Conservation (phyloP, 2,797 vertebrate species). For the Helicolenus hilgendorfi region DNA sequence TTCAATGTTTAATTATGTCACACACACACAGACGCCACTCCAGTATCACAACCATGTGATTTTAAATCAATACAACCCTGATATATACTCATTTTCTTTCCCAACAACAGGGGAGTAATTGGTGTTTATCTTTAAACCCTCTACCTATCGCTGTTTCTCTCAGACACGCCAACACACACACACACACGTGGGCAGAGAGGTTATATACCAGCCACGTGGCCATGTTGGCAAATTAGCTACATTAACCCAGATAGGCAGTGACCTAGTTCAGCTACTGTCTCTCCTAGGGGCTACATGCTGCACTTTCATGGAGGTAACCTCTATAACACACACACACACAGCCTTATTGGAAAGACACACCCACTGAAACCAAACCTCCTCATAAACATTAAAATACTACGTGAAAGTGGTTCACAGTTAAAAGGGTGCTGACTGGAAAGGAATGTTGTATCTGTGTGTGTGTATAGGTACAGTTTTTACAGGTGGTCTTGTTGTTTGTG, state of each 20-base stretch:
- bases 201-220: slow-evolving; percentile 49
- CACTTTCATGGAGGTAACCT: slow-evolving; percentile 10
- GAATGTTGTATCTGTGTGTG: background rate
- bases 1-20: slow-evolving; percentile 1
- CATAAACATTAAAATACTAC: slow-evolving; percentile 4
- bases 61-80: slow-evolving; percentile 6
- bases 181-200: slow-evolving; percentile 8
- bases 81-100: background rate
- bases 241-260: slow-evolving; percentile 83
- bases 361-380: slow-evolving; percentile 9
- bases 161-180: slow-evolving; percentile 17
- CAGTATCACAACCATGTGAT: background rate
- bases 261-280: slow-evolving; percentile 69
- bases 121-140: slow-evolving; percentile 14
- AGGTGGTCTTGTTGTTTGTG: slow-evolving; percentile 5
- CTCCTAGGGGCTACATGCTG: slow-evolving; percentile 26
- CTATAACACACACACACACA: slow-evolving; percentile 9
- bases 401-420: background rate
- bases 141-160: background rate
- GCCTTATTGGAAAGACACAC: slow-evolving; percentile 16
- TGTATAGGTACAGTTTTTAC: slow-evolving; percentile 3
- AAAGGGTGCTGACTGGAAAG: background rate
- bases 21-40: background rate
- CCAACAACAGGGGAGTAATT: slow-evolving; percentile 2
- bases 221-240: slow-evolving; percentile 48